phyloP scores from a whole-genome alignment of 2,113 vertebrate species.

The Cariama cristata region DNA sequence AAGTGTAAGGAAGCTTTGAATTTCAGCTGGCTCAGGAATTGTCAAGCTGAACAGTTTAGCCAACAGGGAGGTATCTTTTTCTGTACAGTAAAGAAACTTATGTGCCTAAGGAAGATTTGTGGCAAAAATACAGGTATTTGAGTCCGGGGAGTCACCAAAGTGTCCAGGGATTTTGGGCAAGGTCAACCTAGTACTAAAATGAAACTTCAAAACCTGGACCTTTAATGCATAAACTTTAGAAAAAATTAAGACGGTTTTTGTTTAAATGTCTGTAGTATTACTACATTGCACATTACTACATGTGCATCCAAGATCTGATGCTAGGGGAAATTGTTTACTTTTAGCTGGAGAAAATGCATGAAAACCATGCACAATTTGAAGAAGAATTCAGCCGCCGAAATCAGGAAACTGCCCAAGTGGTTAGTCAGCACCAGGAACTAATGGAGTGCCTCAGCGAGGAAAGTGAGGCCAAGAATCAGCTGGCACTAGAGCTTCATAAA shows the following conservation, averaged over 20 bases:
- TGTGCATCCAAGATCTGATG: background rate
- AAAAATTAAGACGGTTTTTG: background rate
- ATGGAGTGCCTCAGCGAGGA: constrained; percentile 84
- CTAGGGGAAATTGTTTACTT: background rate
- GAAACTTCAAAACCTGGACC: background rate
- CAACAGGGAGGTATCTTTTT: background rate
- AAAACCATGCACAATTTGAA: constrained; percentile 80
- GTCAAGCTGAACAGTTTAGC: background rate
- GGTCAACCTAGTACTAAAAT: background rate
- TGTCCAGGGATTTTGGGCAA: background rate
- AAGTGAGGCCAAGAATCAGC: constrained; percentile 76
- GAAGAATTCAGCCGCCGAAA: constrained; percentile 81
- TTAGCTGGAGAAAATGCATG: constrained; percentile 87
- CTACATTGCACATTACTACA: background rate
- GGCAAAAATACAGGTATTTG: background rate
- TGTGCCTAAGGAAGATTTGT: background rate
- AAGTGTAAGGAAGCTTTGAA: background rate
- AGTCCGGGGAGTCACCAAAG: background rate
- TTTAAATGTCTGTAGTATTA: background rate
- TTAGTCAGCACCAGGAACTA: constrained; percentile 84
- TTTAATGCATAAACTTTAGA: background rate
- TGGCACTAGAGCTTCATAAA: constrained; percentile 89
- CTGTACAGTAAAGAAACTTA: background rate
- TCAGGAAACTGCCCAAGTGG: constrained; percentile 78
- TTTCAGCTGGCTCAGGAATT: background rate